These are phyloP conservation scores for Microctenopoma lineatum DNA, from an alignment of 2,797 vertebrate species.

Conservation along the genomic window DNA sequence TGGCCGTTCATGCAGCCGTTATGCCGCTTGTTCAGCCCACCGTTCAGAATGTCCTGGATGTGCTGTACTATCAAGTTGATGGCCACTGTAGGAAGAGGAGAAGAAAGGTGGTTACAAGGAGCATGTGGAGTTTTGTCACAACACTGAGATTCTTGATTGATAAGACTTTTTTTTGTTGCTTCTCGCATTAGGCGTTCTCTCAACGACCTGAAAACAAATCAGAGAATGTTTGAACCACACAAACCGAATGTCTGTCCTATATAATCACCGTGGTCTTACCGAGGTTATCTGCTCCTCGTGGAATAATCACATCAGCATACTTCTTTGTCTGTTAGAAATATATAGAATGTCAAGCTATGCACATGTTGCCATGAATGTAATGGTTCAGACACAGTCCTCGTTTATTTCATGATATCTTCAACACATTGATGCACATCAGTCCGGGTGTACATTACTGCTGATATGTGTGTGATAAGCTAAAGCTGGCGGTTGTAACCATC, in stretches of 20 bases:
- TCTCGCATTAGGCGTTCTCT: no score
- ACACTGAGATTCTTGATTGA: neutral
- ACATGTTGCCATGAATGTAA: neutral
- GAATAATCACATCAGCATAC: constrained; percentile 98
- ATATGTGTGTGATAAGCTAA: neutral
- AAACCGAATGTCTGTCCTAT: neutral
- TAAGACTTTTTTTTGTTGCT: no score
- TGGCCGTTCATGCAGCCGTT: constrained; percentile 90
- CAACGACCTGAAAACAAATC: no score
- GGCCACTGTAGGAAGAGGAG: constrained; percentile 85
- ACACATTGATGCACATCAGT: neutral
- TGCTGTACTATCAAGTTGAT: constrained; percentile 99
- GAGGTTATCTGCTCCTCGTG: constrained; percentile 94
- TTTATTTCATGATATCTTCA: neutral
- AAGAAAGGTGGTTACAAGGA: neutral
- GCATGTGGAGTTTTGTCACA: neutral
- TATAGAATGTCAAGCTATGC: neutral
- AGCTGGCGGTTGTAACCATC: no score
- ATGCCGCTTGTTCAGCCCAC: constrained; percentile 91
- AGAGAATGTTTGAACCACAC: neutral
- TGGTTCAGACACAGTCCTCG: no score
- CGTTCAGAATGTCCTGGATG: constrained; percentile 98
- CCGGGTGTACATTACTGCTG: neutral
- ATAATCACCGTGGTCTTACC: constrained; percentile 80
- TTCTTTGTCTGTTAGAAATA: constrained; percentile 91